Evolutionary conservation across 2,888 invertebrate species (phyloP), one percentile per base, ranked within the genome.

Genomic region (Gibbula magus): DNA sequence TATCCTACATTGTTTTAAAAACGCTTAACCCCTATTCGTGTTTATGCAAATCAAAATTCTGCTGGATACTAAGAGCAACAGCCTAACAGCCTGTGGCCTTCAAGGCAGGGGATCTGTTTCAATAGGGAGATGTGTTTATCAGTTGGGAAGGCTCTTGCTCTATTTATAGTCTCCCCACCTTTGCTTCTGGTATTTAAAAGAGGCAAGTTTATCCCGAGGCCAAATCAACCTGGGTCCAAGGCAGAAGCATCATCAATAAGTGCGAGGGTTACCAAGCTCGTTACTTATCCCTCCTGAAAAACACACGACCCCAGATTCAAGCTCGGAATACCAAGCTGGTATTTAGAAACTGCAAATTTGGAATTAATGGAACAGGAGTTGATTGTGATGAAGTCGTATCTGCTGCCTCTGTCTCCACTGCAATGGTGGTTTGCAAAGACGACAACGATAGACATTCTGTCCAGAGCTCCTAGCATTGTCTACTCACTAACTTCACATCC

Each of bases 111-210:
- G 29, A 29, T 61, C 61, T 61, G 61, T 61, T 61, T 61, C 29
- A 61, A 61, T 61, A 29, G 29, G 13, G 29, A 61, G 61, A 13
- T 25, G 29, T 61, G 61, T 61, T 22, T 61, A 61, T 61, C 61
- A 61, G 61, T 29, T 25, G 29, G 61, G 22, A 18, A 29, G 29
- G 67, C 32, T 70, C 29, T 39, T 70, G 4, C 35, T 32, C 70
- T 70, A 70, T 70, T 70, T 18, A 70, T 70, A 70, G 70, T n/a
- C 70, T 39, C 35, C 35, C 35, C 35, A 32, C 20, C 35, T n/a
- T 70, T 70, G 35, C 70, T 35, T 70, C 70, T 70, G 70, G 70
- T 35, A 70, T 70, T 70, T 70, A 70, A 70, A 70, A 70, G 70
- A 20, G 70, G 70, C 70, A 70, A 39, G 39, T 29, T 70, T 70